phyloP scores from a whole-genome alignment of 2,888 invertebrate species.

The Ellobium chinense region DNA sequence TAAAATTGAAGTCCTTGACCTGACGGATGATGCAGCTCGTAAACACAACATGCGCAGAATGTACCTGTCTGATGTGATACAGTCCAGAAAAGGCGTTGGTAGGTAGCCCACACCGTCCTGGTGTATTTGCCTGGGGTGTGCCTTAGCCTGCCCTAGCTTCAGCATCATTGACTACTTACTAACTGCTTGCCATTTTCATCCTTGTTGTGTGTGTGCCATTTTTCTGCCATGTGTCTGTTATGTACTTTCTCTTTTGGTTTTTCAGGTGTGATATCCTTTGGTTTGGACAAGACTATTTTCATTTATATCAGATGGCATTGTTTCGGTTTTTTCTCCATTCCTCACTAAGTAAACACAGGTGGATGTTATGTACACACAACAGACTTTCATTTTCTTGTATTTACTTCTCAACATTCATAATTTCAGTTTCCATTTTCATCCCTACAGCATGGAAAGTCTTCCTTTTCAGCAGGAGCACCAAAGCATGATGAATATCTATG shows the following conservation, averaged over 20 bases:
- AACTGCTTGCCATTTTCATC: conserved; percentile 12
- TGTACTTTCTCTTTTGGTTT: not conserved
- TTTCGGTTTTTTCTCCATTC: not conserved
- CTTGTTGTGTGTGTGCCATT: too few species aligned
- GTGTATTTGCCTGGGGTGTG: not conserved
- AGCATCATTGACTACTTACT: conserved; percentile 7
- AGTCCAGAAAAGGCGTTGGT: conserved; percentile 45
- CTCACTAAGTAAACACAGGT: not conserved
- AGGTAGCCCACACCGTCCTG: conserved; percentile 42
- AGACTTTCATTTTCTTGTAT: not conserved
- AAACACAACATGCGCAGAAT: conserved; percentile 60
- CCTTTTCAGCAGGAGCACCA: not conserved
- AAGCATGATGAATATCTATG: not conserved
- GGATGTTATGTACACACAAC: not conserved
- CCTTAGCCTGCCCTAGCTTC: not conserved
- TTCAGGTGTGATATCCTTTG: not conserved
- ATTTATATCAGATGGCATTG: not conserved
- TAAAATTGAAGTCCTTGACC: conserved; percentile 65
- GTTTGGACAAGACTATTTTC: not conserved
- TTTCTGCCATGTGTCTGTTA: not conserved
- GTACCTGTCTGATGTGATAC: conserved; percentile 56
- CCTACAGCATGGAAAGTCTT: conserved; percentile 1
- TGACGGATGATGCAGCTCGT: conserved; percentile 60
- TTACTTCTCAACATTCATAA: not conserved
- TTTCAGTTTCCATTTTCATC: not conserved